These are phyloP conservation scores for Poecilia gillii DNA, from an alignment of 2,797 vertebrate genomes.

Conservation along the genomic window DNA sequence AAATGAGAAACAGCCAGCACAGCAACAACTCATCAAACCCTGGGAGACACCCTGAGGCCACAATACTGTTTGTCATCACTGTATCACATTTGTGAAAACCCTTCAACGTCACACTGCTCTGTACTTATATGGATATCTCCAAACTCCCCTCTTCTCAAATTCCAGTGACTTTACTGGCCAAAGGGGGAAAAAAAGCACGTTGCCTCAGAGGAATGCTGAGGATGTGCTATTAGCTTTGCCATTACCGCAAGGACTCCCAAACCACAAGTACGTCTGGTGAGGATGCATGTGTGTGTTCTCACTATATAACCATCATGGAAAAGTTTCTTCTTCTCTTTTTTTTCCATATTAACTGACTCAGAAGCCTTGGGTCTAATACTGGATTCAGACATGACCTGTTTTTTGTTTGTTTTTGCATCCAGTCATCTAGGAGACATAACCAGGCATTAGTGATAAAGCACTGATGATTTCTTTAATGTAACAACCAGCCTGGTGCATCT, in stretches of 20 bases:
- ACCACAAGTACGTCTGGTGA: conserved; percentile 57
- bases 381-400: conserved; percentile 42
- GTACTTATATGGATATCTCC: conserved; percentile 59
- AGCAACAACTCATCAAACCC: conserved; percentile 3
- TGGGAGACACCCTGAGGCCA: background rate
- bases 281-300: conserved; percentile 32
- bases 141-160: conserved; percentile 37
- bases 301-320: conserved; percentile 59
- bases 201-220: conserved; percentile 67
- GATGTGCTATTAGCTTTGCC: conserved; percentile 56
- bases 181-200: conserved; percentile 66
- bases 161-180: conserved; percentile 31
- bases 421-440: conserved; percentile 24
- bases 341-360: conserved; percentile 60
- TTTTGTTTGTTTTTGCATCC: conserved; percentile 22
- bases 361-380: conserved; percentile 65
- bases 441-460: conserved; percentile 14
- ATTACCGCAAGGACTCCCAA: conserved; percentile 60
- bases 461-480: conserved; percentile 9
- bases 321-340: conserved; percentile 7
- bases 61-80: background rate
- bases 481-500: background rate
- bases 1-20: background rate
- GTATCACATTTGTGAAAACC: conserved; percentile 13
- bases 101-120: conserved; percentile 9